phyloP scores from a whole-genome alignment of 64 coral and sea anemone species.

The Exaiptasia diaphana region DNA sequence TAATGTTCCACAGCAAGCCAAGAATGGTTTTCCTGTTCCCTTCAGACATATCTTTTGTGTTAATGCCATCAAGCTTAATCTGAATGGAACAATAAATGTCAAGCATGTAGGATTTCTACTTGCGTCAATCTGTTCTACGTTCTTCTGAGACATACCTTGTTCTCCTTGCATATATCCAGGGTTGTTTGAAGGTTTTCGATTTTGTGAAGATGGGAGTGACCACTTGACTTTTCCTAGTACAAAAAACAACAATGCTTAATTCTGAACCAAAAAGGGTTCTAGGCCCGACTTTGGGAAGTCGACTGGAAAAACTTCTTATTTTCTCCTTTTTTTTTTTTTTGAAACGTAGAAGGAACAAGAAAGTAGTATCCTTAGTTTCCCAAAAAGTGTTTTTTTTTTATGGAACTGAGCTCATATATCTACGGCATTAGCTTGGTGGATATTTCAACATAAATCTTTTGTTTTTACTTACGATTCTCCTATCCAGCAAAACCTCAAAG shows the following conservation, averaged over 20 bases:
- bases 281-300: not conserved
- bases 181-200: not conserved
- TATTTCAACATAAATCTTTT: no score
- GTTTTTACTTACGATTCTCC: not conserved
- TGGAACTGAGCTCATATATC: no score
- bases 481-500: not conserved
- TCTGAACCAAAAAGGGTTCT: not conserved
- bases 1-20: constrained; percentile 82
- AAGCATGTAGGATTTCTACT: not conserved
- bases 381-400: no score
- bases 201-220: not conserved
- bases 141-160: not conserved
- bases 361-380: no score
- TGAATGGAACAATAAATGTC: not conserved
- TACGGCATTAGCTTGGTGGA: no score
- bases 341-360: no score
- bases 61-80: constrained; percentile 82
- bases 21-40: constrained; percentile 76
- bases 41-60: constrained; percentile 71
- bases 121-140: not conserved
- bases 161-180: not conserved
- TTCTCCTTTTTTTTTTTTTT: no score
- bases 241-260: not conserved
- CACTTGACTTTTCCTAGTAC: not conserved
- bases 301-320: not conserved